A percentile compares a stretch with the other conserved stretches of the same genome.
These are phyloP conservation scores for Cydia fagiglandana DNA, from an alignment of 1,140 invertebrate genomes.

Conservation along the genomic window DNA sequence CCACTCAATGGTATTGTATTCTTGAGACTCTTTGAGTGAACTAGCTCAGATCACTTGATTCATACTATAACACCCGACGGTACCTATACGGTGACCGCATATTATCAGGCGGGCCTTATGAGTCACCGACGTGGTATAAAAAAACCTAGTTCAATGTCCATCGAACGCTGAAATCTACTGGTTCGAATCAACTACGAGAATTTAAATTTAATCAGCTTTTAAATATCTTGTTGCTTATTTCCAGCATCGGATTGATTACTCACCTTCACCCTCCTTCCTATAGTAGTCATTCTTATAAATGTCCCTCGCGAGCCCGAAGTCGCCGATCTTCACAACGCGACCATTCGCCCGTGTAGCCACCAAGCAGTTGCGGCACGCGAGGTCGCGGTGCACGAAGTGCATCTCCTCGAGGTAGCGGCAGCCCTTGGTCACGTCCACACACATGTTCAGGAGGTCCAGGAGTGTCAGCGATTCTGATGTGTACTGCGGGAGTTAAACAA, in stretches of 20 bases:
- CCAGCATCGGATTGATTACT: neutral
- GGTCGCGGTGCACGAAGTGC: constrained; percentile 97
- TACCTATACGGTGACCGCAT: too few species aligned
- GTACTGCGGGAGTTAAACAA: constrained; percentile 59
- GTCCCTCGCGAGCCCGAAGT: constrained; percentile 96
- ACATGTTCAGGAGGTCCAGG: constrained; percentile 93
- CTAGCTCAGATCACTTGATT: too few species aligned
- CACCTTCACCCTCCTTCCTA: constrained; percentile 91
- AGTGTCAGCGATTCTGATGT: constrained; percentile 83
- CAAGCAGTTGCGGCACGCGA: constrained; percentile 96
- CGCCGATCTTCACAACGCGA: constrained; percentile 96
- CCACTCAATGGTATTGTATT: too few species aligned
- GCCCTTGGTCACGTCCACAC: constrained; percentile 95
- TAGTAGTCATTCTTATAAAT: constrained; percentile 99
- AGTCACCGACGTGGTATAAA: too few species aligned
- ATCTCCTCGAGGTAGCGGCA: constrained; percentile 96
- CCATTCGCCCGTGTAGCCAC: constrained; percentile 85
- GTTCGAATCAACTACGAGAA: too few species aligned
- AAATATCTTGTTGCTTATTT: too few species aligned
- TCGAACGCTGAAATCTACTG: too few species aligned
- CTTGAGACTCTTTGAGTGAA: too few species aligned
- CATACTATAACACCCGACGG: too few species aligned
- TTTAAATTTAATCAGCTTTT: too few species aligned
- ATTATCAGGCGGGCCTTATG: too few species aligned
- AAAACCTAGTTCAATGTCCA: too few species aligned